Evolutionary conservation across 23 tunicate genomes (phyloP), one percentile per base, ranked within the genome.

Genomic region (Trididemnum clinides): DNA sequence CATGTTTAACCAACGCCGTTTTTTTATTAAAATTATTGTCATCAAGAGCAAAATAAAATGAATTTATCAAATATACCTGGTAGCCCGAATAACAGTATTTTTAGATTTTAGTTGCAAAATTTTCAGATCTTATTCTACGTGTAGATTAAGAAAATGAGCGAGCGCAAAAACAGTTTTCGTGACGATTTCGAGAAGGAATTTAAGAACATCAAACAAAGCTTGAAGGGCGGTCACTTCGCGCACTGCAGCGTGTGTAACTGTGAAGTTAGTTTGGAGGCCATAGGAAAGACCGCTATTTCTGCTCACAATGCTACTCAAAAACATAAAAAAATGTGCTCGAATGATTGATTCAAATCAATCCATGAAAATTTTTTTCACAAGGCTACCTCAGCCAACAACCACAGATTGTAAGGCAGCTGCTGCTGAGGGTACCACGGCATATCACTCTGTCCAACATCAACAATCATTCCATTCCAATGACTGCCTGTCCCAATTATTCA

Each of bases 391-490:
- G 39, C 76, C 76, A 69, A 69, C 76, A 37, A 28, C 76, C 76
- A 69, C 76, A 69, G 76, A 69, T 33, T 69, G 38, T 30, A 78
- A 78, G 84, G 84, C 84, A 78, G 84, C 84, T 78, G 84, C 84
- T 78, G 84, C 66, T 78, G 84, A 78, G 35, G 19, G 81, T 36
- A 75, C 18, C 26, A 69, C 64, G 87, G 87, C 87, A 83, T 70
- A 70, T 64, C 87, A 83, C 34, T 39, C 78, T 83, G 64, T 83
- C 87, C 69, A 70, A 83, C 87, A 66, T 64, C 64, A 83, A 21
- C 87, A 66, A 69, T 83, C 79, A 69, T 83, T 83, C 32, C 25
- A 70, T 35, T 70, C 87, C 78, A 83, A 83, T 77, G 87, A 83
- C 71, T 83, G 87, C 87, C 69, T 79, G 32, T 83, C 87, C 25